Conservation (phyloP, 2,797 vertebrate species). For the Argya squamiceps region DNA sequence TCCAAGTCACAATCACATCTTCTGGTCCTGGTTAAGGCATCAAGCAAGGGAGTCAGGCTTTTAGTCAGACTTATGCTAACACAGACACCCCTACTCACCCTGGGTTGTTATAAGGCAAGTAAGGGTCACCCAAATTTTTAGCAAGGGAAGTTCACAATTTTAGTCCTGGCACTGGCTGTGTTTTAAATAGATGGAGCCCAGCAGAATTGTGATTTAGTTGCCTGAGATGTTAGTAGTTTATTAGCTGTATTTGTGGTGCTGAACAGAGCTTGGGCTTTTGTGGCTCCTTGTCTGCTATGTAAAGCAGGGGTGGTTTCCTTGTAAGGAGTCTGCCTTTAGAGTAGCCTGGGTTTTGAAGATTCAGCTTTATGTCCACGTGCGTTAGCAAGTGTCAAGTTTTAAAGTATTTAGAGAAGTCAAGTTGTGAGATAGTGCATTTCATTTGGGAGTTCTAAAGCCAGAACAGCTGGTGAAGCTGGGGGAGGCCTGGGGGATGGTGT, state of each 20-base stretch:
- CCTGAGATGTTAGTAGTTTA: not conserved
- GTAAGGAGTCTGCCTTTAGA: not conserved
- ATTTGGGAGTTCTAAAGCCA: not conserved
- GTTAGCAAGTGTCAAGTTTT: not conserved
- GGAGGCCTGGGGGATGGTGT: not conserved
- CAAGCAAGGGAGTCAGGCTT: not conserved
- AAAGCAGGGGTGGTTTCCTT: not conserved
- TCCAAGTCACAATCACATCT: not conserved
- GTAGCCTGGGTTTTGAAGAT: not conserved
- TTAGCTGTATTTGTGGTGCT: not conserved
- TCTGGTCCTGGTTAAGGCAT: not conserved
- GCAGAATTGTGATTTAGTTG: not conserved
- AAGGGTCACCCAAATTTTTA: not conserved
- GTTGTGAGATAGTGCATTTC: not conserved
- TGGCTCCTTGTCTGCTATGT: rapidly evolving
- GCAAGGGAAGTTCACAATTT: not conserved
- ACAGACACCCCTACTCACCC: rapidly evolving
- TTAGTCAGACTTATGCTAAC: not conserved
- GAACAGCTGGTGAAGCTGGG: not conserved
- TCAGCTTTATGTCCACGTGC: not conserved
- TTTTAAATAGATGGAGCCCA: not conserved
- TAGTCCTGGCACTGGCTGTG: not conserved
- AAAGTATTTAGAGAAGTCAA: not conserved
- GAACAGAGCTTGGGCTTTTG: not conserved
- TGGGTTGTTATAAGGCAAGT: not conserved